Evolutionary conservation across 2,113 vertebrate genomes (phyloP), one percentile per base, ranked within the genome.

Genomic region (Trematocara marginatum): DNA sequence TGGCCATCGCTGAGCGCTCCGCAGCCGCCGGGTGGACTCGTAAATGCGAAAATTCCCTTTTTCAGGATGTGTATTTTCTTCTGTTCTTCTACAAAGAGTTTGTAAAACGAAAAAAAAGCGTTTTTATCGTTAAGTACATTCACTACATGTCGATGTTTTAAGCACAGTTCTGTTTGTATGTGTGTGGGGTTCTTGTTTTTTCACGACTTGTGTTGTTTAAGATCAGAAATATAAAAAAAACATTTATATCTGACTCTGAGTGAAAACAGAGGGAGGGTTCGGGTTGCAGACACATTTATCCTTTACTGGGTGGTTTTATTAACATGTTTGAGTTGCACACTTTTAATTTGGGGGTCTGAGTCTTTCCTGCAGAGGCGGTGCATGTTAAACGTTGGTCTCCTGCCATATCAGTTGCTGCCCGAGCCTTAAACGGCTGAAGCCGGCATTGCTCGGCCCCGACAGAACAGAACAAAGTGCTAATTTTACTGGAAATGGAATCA

Each of bases 11-110:
- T 35, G 81, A 56, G 54, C 52, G 5, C 10, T 13, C 57, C 1
- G 45, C 56, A 20, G 61, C 74, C 10, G n/a, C 79, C 74, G 42
- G 82, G 80, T 12, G 16, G 29, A 45, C 11, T 74, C 80, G 69
- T 81, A 34, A 78, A 84, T 13, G 54, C 26, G 80, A 76, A 40
- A 78, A 78, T 74, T 82, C 53, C 80, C 29, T 84, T 88, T 88
- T 20, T 82, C 45, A 82, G 23, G 80, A 81, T 84, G 83, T 91
- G 61, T 87, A 79, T 93, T 80, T 89, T 83, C 40, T 52, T 80
- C 20, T 38, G 52, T 79, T 56, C 2, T 81, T 40, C 29, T 76
- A 49, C 45, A 81, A 34, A 53, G 45, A 53, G 12, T 71, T 53
- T 87, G 56, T 51, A 51, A 76, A 6, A 53, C 10, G 34, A 76